phyloP scores from a whole-genome alignment of 2,113 vertebrate species.

The Orthonyx spaldingii region DNA sequence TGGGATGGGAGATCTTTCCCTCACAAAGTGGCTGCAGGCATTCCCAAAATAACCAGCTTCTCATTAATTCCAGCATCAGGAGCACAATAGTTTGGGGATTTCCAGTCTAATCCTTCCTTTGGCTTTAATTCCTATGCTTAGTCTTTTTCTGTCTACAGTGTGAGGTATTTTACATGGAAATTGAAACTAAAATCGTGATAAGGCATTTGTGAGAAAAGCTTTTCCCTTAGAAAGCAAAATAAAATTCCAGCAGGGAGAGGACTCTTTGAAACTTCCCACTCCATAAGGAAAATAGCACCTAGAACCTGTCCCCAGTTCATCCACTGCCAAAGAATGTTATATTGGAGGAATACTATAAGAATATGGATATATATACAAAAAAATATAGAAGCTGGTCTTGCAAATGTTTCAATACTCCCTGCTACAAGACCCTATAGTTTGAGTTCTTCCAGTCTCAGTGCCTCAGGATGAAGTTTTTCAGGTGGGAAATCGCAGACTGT shows the following conservation, averaged over 20 bases:
- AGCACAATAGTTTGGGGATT: background rate
- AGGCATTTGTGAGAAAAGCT: background rate
- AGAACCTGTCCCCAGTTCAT: background rate
- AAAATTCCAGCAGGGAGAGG: background rate
- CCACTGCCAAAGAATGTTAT: background rate
- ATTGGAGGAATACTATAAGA: background rate
- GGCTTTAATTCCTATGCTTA: background rate
- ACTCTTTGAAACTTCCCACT: background rate
- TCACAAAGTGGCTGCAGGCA: background rate
- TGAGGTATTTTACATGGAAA: background rate
- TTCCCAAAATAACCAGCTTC: conserved; percentile 35
- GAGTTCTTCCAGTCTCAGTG: background rate
- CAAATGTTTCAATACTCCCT: background rate
- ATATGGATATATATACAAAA: background rate
- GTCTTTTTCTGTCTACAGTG: background rate
- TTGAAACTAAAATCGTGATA: background rate
- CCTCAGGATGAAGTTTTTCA: background rate
- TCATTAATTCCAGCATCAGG: conserved; percentile 6
- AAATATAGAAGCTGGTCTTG: background rate
- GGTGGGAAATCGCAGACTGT: background rate
- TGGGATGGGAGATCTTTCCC: background rate
- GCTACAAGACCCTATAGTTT: background rate
- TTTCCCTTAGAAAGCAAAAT: background rate
- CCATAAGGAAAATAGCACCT: background rate
- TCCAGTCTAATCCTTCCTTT: conserved; percentile 34